Conservation (phyloP, 2,113 vertebrate genomes). For the Cinclus cinclus region DNA sequence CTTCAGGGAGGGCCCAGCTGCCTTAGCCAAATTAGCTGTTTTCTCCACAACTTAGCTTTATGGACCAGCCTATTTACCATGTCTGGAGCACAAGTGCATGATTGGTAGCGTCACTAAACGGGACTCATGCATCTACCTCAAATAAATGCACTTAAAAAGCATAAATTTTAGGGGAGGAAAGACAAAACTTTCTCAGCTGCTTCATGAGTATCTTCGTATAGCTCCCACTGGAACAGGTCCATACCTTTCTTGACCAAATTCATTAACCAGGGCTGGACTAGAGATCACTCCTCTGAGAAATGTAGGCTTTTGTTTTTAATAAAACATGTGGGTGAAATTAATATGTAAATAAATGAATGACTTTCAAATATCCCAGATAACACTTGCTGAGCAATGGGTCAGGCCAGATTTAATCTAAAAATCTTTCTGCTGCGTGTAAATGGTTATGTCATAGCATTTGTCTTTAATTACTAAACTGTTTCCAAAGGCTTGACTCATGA, state of each 20-base stretch:
- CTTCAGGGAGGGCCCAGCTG: background rate
- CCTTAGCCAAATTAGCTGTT: background rate
- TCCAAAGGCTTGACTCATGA: conserved; percentile 80
- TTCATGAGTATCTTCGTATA: background rate
- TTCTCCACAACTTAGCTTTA: background rate
- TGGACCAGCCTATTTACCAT: background rate
- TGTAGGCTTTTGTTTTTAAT: conserved; percentile 64
- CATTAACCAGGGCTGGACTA: conserved; percentile 48
- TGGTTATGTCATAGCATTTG: conserved; percentile 87
- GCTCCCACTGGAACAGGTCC: conserved; percentile 15
- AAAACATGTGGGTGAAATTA: conserved; percentile 81
- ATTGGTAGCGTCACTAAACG: background rate
- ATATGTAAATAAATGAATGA: conserved; percentile 79
- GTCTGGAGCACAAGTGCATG: background rate
- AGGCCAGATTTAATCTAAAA: conserved; percentile 81
- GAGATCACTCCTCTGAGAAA: conserved; percentile 63
- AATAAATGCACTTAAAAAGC: background rate
- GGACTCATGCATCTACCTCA: background rate
- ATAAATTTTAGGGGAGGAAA: background rate
- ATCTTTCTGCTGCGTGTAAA: conserved; percentile 76
- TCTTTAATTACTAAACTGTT: conserved; percentile 83
- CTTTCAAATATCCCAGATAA: conserved; percentile 77
- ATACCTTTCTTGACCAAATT: conserved; percentile 44
- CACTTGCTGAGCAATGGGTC: conserved; percentile 81
- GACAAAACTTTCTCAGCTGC: background rate